Conservation (phyloP, 2,113 vertebrate genomes). For the Orthonyx spaldingii region DNA sequence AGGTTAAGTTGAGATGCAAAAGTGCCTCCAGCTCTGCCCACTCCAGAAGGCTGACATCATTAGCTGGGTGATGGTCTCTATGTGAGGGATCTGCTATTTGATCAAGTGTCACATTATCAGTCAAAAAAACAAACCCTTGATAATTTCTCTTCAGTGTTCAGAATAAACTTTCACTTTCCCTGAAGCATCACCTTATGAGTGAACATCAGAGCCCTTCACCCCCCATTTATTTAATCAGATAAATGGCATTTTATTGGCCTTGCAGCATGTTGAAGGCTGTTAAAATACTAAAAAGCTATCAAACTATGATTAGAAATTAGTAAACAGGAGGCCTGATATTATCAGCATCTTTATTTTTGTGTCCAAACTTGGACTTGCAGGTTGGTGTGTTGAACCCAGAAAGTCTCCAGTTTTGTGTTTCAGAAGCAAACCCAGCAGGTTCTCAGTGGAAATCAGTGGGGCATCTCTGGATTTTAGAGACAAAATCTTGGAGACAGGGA, state of each 20-base stretch:
- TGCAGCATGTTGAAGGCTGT: background rate
- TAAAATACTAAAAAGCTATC: background rate
- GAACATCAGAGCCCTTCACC: background rate
- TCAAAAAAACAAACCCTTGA: background rate
- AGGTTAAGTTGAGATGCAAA: background rate
- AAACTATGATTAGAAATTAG: background rate
- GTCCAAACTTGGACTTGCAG: rapidly evolving
- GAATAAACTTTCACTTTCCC: background rate
- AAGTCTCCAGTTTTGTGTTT: background rate
- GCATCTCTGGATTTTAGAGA: background rate
- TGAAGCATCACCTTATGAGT: background rate
- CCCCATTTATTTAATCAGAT: background rate
- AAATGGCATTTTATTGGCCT: background rate
- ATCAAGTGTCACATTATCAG: background rate
- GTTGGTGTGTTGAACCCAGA: background rate
- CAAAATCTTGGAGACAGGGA: background rate
- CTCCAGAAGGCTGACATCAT: background rate
- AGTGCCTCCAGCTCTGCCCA: background rate
- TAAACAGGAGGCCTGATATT: background rate
- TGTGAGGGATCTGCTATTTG: background rate
- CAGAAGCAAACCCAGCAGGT: background rate
- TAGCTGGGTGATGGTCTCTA: background rate
- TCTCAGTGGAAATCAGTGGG: background rate
- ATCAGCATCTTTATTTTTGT: background rate
- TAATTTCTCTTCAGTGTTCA: background rate